Evolutionary conservation across 2,113 vertebrate genomes (phyloP), one percentile per base, ranked within the genome.

Genomic region (Oceanites oceanicus): DNA sequence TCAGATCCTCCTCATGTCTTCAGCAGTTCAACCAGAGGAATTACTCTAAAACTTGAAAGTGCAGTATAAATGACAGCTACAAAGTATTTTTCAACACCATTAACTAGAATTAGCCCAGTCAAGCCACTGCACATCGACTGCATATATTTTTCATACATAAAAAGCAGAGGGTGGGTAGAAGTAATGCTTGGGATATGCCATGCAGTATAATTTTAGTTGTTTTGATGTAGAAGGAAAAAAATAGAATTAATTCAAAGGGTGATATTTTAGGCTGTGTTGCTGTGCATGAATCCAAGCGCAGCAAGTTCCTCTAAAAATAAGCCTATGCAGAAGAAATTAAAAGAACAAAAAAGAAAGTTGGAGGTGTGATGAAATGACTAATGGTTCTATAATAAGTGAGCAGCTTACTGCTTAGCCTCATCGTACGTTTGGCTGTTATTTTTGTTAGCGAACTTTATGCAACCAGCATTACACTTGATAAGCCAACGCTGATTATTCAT

Each of bases 351-450:
- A 88, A 73, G 93, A 68, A 32, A 96, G 91, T 90, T 96, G 96
- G 96, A 97, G 96, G 97, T 95, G 92, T 96, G 95, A 92, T 66
- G 66, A 89, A 89, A 68, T 97, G 97, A 97, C 88, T 97, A 96
- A 97, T 58, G 58, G 82, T 65, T 79, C 86, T 88, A 62, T 40
- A 89, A 89, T 53, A 93, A 95, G 92, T 66, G 91, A 96, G 86
- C 77, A 94, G 84, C 27, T 92, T 40, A 53, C 61, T 26, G 68
- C 81, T 80, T 55, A 66, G 91, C 63, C 78, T 63, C 61, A 4
- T 34, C 19, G 11, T 42, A 7, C 4, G 12, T 10, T 45, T 45
- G 56, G 66, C 67, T 74, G 61, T 38, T 74, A 50, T 71, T 96
- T 93, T 42, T 59, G 45, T 34, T 49, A 49, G 63, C 1, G 18